Conservation (phyloP, 2,888 invertebrate species). For the Drosophila gaucha region DNA sequence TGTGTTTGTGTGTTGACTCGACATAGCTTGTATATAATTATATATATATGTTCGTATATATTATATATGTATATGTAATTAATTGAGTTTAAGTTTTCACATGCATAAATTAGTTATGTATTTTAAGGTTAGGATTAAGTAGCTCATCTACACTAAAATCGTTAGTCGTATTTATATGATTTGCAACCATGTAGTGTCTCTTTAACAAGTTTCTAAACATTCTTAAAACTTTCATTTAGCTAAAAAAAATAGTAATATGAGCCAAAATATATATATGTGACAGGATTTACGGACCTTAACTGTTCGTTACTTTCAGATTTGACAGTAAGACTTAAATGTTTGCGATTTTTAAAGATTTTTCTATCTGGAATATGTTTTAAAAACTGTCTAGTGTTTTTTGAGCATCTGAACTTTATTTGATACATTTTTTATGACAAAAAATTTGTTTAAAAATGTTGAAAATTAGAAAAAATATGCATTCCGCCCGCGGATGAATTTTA, state of each 20-base stretch:
- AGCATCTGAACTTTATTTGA: constrained; percentile 4
- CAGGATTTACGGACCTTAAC: background rate
- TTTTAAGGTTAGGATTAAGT: constrained; percentile 28
- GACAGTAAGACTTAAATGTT: background rate
- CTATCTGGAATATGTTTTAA: background rate
- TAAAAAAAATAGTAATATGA: background rate
- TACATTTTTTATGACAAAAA: background rate
- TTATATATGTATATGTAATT: constrained; percentile 22
- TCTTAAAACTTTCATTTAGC: constrained; percentile 25
- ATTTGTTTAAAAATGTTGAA: background rate
- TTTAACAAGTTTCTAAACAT: constrained; percentile 23
- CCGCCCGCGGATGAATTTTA: constrained; percentile 64
- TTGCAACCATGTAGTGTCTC: constrained; percentile 61
- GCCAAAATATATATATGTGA: background rate
- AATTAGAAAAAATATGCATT: constrained; percentile 18
- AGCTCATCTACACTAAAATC: constrained; percentile 63
- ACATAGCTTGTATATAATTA: constrained; percentile 29
- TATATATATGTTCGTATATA: constrained; percentile 26
- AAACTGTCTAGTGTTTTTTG: constrained; percentile 7
- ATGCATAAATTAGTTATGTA: constrained; percentile 35
- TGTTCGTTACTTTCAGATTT: constrained; percentile 19
- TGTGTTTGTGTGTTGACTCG: constrained; percentile 30
- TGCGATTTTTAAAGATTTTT: background rate
- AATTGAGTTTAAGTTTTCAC: constrained; percentile 28
- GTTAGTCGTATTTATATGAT: constrained; percentile 59